Conservation (phyloP, 2,888 invertebrate species). For the Ectemnius continuus region DNA sequence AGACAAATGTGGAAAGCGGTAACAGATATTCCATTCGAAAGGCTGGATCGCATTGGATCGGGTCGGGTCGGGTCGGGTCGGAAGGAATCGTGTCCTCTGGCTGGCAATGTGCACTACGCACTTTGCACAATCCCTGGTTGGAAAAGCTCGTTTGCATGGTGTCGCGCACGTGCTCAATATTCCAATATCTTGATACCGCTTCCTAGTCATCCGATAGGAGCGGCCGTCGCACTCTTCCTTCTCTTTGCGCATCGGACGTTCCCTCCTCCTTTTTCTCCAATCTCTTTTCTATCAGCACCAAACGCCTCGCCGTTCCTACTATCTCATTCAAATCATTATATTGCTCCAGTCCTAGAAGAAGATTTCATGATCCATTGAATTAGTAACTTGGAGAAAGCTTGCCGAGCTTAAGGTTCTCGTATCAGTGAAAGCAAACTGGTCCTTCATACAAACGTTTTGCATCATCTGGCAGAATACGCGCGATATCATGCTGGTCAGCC, state of each 20-base stretch:
- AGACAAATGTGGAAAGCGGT: conserved; percentile 27
- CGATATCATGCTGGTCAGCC: no score
- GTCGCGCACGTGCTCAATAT: conserved; percentile 57
- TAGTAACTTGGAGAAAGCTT: no score
- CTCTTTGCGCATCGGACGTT: conserved; percentile 42
- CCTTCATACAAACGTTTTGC: no score
- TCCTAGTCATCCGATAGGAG: background rate
- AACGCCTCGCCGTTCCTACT: no score
- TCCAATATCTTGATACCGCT: conserved; percentile 62
- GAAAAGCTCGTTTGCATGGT: conserved; percentile 53
- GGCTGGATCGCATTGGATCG: conserved; percentile 20
- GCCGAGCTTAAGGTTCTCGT: no score
- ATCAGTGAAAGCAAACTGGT: no score
- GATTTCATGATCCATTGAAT: no score
- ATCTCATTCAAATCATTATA: no score
- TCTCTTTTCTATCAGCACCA: conserved; percentile 14
- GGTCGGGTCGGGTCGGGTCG: no score
- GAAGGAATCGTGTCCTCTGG: conserved; percentile 42
- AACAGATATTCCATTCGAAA: conserved; percentile 59
- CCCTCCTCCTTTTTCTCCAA: conserved; percentile 5
- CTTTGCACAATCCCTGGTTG: conserved; percentile 15
- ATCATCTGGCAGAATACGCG: no score
- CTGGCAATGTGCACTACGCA: conserved; percentile 44
- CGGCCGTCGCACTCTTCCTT: no score
- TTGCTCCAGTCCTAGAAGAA: no score